Percentiles rank a stretch among this genome's conserved stretches.
Conservation (phyloP, 2,113 vertebrate genomes). For the Lampris megalopsis region DNA sequence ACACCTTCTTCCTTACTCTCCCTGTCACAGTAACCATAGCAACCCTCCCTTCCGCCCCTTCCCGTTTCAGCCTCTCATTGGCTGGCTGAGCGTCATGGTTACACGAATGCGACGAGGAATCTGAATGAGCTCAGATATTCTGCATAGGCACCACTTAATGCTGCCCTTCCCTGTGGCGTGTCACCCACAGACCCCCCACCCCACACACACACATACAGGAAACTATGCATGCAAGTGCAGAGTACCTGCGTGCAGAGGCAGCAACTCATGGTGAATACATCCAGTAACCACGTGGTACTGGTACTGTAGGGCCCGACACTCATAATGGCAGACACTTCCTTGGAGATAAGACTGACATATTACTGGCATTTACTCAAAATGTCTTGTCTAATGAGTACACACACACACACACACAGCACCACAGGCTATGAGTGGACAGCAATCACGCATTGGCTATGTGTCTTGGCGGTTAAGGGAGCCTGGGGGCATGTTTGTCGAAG, state of each 20-base stretch:
- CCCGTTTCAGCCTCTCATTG: slow-evolving; percentile 59
- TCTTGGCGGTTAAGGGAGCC: neutral
- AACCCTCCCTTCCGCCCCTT: slow-evolving; percentile 68
- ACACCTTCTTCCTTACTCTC: slow-evolving; percentile 52
- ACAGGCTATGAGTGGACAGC: slow-evolving; percentile 54
- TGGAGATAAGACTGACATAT: slow-evolving; percentile 76
- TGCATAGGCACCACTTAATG: slow-evolving; percentile 63
- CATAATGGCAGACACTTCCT: slow-evolving; percentile 65
- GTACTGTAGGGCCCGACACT: slow-evolving; percentile 48
- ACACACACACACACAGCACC: slow-evolving; percentile 43
- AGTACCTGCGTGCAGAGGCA: slow-evolving; percentile 46
- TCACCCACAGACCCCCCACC: slow-evolving; percentile 36
- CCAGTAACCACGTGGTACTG: slow-evolving; percentile 33
- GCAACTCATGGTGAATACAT: slow-evolving; percentile 41
- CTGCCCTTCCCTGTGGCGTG: slow-evolving; percentile 64
- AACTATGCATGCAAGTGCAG: neutral
- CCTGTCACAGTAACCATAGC: slow-evolving; percentile 75
- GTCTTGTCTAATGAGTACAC: slow-evolving; percentile 63
- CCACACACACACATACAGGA: slow-evolving; percentile 4
- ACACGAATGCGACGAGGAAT: slow-evolving; percentile 76
- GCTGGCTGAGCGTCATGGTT: slow-evolving; percentile 67
- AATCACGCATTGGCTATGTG: slow-evolving; percentile 41
- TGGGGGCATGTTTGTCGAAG: slow-evolving; percentile 17
- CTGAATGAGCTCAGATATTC: slow-evolving; percentile 78
- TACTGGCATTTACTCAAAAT: slow-evolving; percentile 77